A percentile compares a stretch with the other conserved stretches of the same genome.
Evolutionary conservation across 2,888 invertebrate genomes (phyloP).

Genomic region (Lucinisca nassula): DNA sequence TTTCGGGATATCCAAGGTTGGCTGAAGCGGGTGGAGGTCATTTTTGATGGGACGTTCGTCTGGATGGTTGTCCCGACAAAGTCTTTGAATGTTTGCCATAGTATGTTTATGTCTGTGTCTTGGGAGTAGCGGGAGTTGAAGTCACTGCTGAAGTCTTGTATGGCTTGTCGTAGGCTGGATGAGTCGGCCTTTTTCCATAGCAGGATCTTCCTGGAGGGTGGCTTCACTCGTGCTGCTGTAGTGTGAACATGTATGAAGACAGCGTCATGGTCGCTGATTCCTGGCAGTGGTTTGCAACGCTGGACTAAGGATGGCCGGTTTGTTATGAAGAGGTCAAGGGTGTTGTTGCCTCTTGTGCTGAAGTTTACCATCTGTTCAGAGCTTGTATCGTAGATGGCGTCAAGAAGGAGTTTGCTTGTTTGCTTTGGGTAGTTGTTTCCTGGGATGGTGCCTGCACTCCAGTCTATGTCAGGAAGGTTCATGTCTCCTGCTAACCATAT

Average conservation of each 20-base stretch:
- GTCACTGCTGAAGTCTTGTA: background rate
- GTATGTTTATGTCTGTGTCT: constrained; percentile 26
- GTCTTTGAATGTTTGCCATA: constrained; percentile 28
- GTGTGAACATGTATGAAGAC: constrained; percentile 15
- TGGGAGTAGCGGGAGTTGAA: background rate
- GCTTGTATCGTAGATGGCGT: constrained; percentile 16
- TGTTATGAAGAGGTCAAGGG: constrained; percentile 31
- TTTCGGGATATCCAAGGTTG: constrained; percentile 30
- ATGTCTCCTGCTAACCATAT: constrained; percentile 37
- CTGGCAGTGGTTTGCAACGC: constrained; percentile 30
- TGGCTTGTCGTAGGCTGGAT: background rate
- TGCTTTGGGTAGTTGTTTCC: background rate
- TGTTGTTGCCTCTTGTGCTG: constrained; percentile 26
- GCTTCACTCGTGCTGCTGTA: background rate
- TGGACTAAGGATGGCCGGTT: constrained; percentile 57
- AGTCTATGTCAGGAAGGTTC: constrained; percentile 36
- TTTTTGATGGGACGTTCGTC: constrained; percentile 31
- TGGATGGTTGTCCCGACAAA: background rate
- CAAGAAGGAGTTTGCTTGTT: constrained; percentile 25
- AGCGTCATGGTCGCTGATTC: constrained; percentile 46
- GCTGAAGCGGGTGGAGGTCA: constrained; percentile 16
- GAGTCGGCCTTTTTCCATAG: constrained; percentile 35
- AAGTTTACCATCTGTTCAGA: constrained; percentile 38
- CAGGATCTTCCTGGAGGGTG: constrained; percentile 13
- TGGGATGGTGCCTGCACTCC: constrained; percentile 10